Base-by-base conservation (phyloP, 2,888 invertebrate species). In the Apamea anceps region DNA sequence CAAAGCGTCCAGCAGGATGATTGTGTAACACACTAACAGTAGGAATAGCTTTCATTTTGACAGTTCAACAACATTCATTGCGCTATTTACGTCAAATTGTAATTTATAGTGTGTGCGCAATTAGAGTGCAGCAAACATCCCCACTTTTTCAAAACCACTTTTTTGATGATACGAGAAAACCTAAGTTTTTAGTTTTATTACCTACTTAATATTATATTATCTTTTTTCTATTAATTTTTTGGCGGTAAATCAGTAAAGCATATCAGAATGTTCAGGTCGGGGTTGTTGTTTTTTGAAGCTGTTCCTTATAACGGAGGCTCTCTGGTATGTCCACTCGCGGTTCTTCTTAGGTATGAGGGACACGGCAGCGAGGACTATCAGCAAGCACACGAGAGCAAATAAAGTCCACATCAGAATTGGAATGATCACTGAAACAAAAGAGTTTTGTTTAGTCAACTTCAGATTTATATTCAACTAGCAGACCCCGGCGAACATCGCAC, bases 291-390 rank as follows among this genome's bases (percentile, higher is more conserved):
- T 93, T 25, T 85, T 87, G 81, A 95, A 90, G 85, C 94, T 94
- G 79, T 89, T 90, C 12, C 93, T 89, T 45, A 95, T 65, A 65
- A 91, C 91, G 65, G 84, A 81, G 3, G 93, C 92, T 62, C 92
- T 90, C 0, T 75, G 25, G 75, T 83, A 85, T 0, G 94, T 93
- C 94, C 95, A 94, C n/a, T 91, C 80, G 5, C 96, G 91, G 88
- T 93, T 93, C 81, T 88, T 93, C 88, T 93, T 93, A 42, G 94
- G 92, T 0, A 91, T 86, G 21, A 94, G 63, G 5, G 92, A 79
- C 1, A 86, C 73, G 0, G 88, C 90, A 18, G 90, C 10, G 3
- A 92, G 4, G 0, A 92, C 45, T 42, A 93, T 42, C 0, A 86
- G 13, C 21, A 94, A 10, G 5, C 86, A 83, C 0, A 92, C 2